Evolutionary conservation across 1,140 invertebrate genomes (phyloP).

Genomic region (Ridgeia piscesae): DNA sequence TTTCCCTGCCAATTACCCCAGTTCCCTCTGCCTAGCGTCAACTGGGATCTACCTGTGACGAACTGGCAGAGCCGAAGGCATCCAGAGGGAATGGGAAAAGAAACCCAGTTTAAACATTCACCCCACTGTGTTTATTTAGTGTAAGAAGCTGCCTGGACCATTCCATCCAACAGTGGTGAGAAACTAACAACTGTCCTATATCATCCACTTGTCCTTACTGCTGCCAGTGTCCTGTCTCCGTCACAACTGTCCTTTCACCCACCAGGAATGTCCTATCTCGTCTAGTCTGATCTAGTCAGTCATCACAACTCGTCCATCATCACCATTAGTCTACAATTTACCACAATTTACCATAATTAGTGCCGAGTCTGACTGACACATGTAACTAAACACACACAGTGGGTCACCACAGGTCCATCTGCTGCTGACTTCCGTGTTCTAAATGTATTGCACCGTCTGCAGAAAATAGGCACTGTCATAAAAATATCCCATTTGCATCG

Average conservation of each 20-base stretch:
- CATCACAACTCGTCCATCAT: background rate
- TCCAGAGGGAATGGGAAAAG: background rate
- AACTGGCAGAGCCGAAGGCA: background rate
- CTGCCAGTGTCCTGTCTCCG: background rate
- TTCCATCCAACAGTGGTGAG: background rate
- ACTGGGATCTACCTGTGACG: background rate
- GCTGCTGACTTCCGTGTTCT: background rate
- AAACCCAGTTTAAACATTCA: background rate
- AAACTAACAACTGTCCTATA: too few relatives aligned
- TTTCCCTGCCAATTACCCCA: background rate
- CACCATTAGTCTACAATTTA: background rate
- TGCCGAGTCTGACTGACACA: background rate
- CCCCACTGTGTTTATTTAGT: background rate
- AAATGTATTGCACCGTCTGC: background rate
- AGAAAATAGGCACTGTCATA: too few relatives aligned
- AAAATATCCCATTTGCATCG: too few relatives aligned
- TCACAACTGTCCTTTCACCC: background rate
- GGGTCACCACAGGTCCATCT: background rate
- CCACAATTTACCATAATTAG: background rate
- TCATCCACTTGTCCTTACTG: background rate
- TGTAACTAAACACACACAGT: background rate
- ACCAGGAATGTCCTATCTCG: background rate
- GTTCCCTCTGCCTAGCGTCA: background rate
- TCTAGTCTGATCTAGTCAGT: background rate
- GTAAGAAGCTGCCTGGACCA: background rate